Evolutionary conservation across 2,888 invertebrate genomes (phyloP), one percentile per base, ranked within the genome.

Genomic region (Neria commutata): DNA sequence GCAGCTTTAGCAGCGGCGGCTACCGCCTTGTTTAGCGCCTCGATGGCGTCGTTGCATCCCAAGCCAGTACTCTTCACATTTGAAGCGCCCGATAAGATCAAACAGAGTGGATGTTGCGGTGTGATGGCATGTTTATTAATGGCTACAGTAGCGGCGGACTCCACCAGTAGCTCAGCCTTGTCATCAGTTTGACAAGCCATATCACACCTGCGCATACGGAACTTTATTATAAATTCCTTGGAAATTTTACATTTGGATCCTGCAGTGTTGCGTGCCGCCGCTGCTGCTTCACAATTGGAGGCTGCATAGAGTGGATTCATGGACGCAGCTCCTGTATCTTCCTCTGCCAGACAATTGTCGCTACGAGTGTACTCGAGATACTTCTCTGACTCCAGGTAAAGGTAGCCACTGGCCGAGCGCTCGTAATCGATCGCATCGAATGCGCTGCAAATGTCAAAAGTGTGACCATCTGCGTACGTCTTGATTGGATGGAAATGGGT

Each of bases 401-500:
- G 78, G 64, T 84, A 84, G 56, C 90, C 90, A 70, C 87, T 87
- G 47, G 85, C 85, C 70, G 89, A 90, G 69, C 90, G 86, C 62
- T 84, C 85, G 79, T 87, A 90, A 60, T 86, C 85, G 25, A 90
- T 86, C 26, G 83, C 73, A 73, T 91, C 90, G 69, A 89, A 82
- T 68, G 84, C 86, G 71, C 84, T 85, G 68, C 83, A 81, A 68
- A 91, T 88, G 66, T 87, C 85, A 81, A 91, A 91, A 16, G 89
- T 88, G 68, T 89, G 88, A 51, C 91, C 91, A 80, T 91, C 91
- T 26, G 85, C 86, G 78, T 86, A 85, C 58, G 72, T 74, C 69
- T 87, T 86, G 69, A 94, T 93, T 16, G 94, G 93, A 67, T 89
- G 87, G 83, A 94, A 94, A 83, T 94, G 94, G 59, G 92, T 93